These are phyloP conservation scores for Rhyzopertha dominica DNA, from an alignment of 1,140 invertebrate species.

Conservation along the genomic window DNA sequence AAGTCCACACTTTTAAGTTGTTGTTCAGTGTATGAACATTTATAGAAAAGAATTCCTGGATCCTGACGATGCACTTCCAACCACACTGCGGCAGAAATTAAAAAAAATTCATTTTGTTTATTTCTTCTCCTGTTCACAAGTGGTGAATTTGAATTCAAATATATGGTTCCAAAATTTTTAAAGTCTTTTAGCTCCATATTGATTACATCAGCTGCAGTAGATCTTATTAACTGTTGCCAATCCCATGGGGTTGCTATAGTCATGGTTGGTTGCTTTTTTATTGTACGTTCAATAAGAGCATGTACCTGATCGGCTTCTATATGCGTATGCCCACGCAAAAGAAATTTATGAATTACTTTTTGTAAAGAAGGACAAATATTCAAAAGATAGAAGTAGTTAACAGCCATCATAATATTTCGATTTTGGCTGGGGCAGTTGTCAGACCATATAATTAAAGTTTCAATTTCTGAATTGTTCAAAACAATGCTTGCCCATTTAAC, in stretches of 20 bases:
- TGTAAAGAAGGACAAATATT: constrained; percentile 1
- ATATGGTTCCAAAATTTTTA: constrained; percentile 5
- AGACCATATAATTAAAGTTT: constrained; percentile 12
- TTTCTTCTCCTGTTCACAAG: constrained; percentile 11
- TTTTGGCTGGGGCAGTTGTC: constrained; percentile 14
- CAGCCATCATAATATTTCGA: constrained; percentile 5
- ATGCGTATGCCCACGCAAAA: too few relatives aligned
- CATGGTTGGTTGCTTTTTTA: neutral
- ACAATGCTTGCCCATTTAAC: constrained; percentile 5
- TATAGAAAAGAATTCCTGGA: too few relatives aligned
- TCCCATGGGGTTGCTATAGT: constrained; percentile 2
- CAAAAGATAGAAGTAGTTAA: constrained; percentile 3
- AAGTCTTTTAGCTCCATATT: constrained; percentile 5
- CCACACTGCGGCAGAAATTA: too few relatives aligned
- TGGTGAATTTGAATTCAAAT: constrained; percentile 5
- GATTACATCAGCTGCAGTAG: constrained; percentile 8
- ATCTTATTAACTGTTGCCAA: constrained; percentile 12
- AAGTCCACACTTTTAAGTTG: too few relatives aligned
- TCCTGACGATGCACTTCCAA: too few relatives aligned
- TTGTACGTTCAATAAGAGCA: neutral
- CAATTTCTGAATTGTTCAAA: neutral
- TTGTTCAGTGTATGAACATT: too few relatives aligned
- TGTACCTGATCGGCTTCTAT: neutral
- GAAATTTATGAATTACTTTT: constrained; percentile 6
- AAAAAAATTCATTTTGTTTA: too few relatives aligned